These are phyloP conservation scores for Schrankia costaestrigalis DNA, from an alignment of 2,888 invertebrate species.

Conservation along the genomic window DNA sequence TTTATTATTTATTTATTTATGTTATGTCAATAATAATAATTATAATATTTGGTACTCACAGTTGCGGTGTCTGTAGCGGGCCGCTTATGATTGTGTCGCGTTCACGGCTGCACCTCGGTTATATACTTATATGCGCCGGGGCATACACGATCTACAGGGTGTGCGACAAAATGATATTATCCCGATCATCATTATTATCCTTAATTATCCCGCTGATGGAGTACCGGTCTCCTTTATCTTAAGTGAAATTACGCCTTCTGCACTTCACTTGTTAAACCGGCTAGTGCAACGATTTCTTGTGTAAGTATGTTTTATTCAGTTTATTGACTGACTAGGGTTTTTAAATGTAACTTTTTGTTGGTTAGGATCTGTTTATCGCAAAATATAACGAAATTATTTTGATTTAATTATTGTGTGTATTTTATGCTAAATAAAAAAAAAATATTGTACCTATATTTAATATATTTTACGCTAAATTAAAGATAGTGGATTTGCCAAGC, in stretches of 20 bases:
- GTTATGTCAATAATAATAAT: neutral
- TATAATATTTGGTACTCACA: conserved; percentile 55
- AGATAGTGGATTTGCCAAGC: too few species aligned
- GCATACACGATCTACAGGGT: conserved; percentile 53
- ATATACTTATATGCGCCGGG: conserved; percentile 71
- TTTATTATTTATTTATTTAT: neutral
- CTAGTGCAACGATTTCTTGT: too few species aligned
- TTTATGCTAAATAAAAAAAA: too few species aligned
- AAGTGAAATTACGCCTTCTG: too few species aligned
- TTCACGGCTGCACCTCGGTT: conserved; percentile 49
- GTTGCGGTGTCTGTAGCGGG: conserved; percentile 48
- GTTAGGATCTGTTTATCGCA: conserved; percentile 4
- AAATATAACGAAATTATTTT: conserved; percentile 2
- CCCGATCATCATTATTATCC: too few species aligned
- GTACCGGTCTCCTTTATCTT: too few species aligned
- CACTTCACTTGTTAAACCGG: too few species aligned
- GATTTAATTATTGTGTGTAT: neutral
- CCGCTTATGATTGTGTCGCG: conserved; percentile 60
- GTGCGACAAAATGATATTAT: conserved; percentile 36
- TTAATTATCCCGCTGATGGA: too few species aligned
- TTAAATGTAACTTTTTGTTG: conserved; percentile 4
- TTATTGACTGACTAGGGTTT: neutral
- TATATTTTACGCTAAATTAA: too few species aligned
- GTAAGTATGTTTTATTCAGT: neutral
- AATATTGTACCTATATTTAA: too few species aligned